These are phyloP conservation scores for Scaptomyza cyrtandrae DNA, from an alignment of 2,888 invertebrate genomes.

Conservation along the genomic window DNA sequence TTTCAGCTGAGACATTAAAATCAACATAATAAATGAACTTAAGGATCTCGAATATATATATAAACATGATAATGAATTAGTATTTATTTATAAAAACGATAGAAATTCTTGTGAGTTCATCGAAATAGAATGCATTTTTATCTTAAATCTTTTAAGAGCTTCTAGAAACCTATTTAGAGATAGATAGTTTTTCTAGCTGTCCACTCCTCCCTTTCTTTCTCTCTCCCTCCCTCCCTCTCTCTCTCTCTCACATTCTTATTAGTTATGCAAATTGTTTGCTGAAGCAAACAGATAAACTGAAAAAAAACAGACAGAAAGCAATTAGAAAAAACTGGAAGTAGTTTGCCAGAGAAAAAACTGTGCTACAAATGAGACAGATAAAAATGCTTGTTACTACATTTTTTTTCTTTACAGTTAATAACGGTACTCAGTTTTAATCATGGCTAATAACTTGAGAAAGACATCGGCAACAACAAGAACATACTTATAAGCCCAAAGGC, in stretches of 20 bases:
- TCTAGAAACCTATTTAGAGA: not conserved
- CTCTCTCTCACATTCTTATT: not conserved
- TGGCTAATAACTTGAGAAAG: slow-evolving; percentile 54
- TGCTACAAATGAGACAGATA: slow-evolving; percentile 25
- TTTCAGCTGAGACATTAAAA: too few species aligned
- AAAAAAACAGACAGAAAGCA: not conserved
- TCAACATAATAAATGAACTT: too few species aligned
- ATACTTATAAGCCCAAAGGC: slow-evolving; percentile 17
- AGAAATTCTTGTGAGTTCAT: too few species aligned
- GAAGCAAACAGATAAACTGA: not conserved
- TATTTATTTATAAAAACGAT: too few species aligned
- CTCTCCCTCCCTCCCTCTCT: too few species aligned
- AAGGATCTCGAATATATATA: too few species aligned
- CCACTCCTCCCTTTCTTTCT: too few species aligned
- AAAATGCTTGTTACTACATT: slow-evolving; percentile 27
- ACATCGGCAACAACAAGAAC: slow-evolving; percentile 13
- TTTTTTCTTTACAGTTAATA: slow-evolving; percentile 43
- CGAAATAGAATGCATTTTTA: not conserved
- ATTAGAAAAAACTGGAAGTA: slow-evolving; percentile 13
- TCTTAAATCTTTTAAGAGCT: not conserved
- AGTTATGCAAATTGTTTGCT: slow-evolving; percentile 56
- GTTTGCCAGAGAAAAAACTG: slow-evolving; percentile 19
- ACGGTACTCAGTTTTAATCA: slow-evolving; percentile 53
- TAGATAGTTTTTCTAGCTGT: too few species aligned
- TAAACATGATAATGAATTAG: too few species aligned